phyloP scores from a whole-genome alignment of 2,797 vertebrate genomes.

The Tympanoctomys barrerae region DNA sequence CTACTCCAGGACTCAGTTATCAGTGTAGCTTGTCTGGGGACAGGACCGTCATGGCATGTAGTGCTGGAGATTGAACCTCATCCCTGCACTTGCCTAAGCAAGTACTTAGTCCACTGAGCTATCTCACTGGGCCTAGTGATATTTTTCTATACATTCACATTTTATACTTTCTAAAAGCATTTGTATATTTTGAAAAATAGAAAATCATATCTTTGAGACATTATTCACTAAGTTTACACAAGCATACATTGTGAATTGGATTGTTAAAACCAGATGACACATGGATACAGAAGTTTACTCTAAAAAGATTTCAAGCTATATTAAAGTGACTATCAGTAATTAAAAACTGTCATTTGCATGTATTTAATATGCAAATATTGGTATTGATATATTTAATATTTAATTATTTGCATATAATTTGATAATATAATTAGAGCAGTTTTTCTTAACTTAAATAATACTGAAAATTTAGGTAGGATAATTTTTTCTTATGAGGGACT shows the following conservation, averaged over 20 bases:
- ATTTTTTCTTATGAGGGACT: neutral
- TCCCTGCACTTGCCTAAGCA: too few relatives aligned
- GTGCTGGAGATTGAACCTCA: too few relatives aligned
- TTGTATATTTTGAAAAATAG: neutral
- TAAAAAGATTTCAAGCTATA: slow-evolving; percentile 7
- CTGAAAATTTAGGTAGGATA: neutral
- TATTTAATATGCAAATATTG: too few relatives aligned
- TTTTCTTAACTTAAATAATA: neutral
- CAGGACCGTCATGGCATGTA: too few relatives aligned
- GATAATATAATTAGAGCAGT: neutral
- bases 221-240: neutral
- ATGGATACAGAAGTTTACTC: neutral
- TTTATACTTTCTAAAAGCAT: neutral
- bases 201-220: neutral
- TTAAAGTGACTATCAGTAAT: neutral
- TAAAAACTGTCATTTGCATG: neutral
- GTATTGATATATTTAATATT: too few relatives aligned
- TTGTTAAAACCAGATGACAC: neutral
- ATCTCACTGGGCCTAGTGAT: neutral
- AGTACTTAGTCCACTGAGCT: too few relatives aligned
- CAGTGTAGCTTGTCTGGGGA: too few relatives aligned
- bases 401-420: neutral
- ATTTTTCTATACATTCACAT: neutral
- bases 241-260: neutral
- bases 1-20: too few relatives aligned